phyloP scores from a whole-genome alignment of 1,140 invertebrate genomes.

The Oppia nitens region DNA sequence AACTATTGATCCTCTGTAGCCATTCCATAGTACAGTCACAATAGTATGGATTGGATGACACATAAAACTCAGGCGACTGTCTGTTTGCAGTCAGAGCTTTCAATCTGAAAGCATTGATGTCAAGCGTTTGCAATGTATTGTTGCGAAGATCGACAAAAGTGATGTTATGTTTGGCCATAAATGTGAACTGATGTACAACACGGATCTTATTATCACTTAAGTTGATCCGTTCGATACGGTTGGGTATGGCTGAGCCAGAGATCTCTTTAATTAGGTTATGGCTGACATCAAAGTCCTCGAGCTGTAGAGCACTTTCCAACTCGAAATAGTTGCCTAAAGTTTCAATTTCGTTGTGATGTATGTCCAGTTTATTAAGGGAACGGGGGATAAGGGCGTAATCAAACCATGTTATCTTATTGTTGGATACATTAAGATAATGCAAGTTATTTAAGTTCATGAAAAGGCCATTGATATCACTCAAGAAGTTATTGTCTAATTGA shows the following conservation, averaged over 20 bases:
- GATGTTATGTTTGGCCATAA: constrained; percentile 61
- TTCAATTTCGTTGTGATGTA: constrained; percentile 69
- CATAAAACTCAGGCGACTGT: constrained; percentile 61
- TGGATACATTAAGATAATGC: constrained; percentile 74
- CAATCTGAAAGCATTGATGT: constrained; percentile 55
- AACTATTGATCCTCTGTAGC: constrained; percentile 59
- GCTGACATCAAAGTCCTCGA: constrained; percentile 61
- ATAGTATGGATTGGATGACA: constrained; percentile 67
- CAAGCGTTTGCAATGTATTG: constrained; percentile 62
- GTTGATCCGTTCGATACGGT: constrained; percentile 56
- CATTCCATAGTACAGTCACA: constrained; percentile 80
- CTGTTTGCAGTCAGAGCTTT: constrained; percentile 35
- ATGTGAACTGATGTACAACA: constrained; percentile 58
- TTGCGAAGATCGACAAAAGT: constrained; percentile 65
- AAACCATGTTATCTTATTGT: constrained; percentile 74
- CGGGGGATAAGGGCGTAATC: constrained; percentile 67
- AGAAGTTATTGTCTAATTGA: constrained; percentile 61
- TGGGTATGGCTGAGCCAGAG: constrained; percentile 49
- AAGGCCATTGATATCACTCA: constrained; percentile 63
- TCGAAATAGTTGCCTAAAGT: constrained; percentile 67
- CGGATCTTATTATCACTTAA: constrained; percentile 64
- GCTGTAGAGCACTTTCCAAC: constrained; percentile 44
- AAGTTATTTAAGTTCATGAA: constrained; percentile 64
- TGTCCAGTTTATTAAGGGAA: constrained; percentile 67
- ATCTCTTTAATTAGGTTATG: constrained; percentile 60